Conservation (phyloP, 1,140 invertebrate species). For the Tetramorium simillimum region DNA sequence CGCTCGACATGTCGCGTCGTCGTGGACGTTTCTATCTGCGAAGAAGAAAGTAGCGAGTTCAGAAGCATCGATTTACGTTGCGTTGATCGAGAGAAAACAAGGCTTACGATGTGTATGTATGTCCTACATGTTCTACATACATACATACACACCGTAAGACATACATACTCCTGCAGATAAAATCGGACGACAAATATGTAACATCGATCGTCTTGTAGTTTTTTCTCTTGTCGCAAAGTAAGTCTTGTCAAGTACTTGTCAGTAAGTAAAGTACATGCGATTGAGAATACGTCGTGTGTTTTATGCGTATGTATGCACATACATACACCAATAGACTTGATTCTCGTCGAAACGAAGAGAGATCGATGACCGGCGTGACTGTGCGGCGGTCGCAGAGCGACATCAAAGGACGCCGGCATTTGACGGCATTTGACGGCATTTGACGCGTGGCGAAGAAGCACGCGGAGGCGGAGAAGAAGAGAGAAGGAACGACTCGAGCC, state of each 20-base stretch:
- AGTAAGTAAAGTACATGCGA: not conserved
- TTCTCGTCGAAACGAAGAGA: not conserved
- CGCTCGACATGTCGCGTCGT: not conserved
- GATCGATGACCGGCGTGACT: slow-evolving; percentile 9
- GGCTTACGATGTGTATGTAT: no score
- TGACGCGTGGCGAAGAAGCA: slow-evolving; percentile 50
- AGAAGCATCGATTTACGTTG: not conserved
- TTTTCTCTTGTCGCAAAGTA: not conserved
- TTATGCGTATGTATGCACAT: not conserved
- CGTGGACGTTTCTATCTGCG: not conserved
- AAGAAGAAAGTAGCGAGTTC: not conserved
- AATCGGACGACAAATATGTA: no score
- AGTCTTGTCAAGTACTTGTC: no score
- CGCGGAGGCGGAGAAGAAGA: slow-evolving; percentile 45
- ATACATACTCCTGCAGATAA: no score
- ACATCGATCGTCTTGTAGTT: not conserved
- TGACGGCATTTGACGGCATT: slow-evolving; percentile 64
- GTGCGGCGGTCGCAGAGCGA: slow-evolving; percentile 28
- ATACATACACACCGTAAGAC: no score
- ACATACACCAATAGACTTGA: not conserved
- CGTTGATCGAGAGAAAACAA: no score
- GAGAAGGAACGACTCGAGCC: no score
- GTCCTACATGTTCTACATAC: no score
- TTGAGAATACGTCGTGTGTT: not conserved
- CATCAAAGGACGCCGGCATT: slow-evolving; percentile 66